These are phyloP conservation scores for Mus pahari DNA, from an alignment of 2,113 vertebrate genomes.

Conservation along the genomic window DNA sequence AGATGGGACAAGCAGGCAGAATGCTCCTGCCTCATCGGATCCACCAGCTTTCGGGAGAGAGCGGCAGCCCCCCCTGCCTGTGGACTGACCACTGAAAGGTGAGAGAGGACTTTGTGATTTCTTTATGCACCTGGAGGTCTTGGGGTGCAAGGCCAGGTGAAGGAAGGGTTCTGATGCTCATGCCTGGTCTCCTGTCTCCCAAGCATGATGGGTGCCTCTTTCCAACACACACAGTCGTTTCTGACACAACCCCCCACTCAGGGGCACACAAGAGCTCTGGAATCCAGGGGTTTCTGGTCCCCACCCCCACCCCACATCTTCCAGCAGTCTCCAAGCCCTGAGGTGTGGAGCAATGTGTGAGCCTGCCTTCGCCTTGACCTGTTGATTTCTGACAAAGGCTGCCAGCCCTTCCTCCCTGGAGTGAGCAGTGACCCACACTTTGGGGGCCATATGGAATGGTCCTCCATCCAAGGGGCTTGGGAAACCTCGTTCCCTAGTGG, in stretches of 20 bases:
- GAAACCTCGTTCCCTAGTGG: constrained; percentile 69
- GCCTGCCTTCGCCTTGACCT: constrained; percentile 82
- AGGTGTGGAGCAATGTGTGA: constrained; percentile 74
- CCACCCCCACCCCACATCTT: constrained; percentile 4
- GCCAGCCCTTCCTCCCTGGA: constrained; percentile 78
- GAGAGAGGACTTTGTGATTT: constrained; percentile 87
- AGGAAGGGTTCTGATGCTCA: constrained; percentile 67
- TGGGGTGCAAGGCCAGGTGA: constrained; percentile 73
- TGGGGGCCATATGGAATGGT: constrained; percentile 45
- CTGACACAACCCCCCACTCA: constrained; percentile 75
- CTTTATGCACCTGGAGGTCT: constrained; percentile 80
- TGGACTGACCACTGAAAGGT: constrained; percentile 88
- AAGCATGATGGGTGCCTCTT: constrained; percentile 75
- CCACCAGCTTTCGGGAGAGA: constrained; percentile 82
- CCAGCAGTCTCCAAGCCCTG: constrained; percentile 77
- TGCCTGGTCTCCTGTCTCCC: constrained; percentile 70
- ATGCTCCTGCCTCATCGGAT: constrained; percentile 83
- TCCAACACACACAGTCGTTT: constrained; percentile 76
- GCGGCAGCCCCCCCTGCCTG: constrained; percentile 84
- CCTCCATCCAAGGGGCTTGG: constrained; percentile 70
- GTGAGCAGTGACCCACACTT: constrained; percentile 64
- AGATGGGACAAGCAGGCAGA: constrained; percentile 84
- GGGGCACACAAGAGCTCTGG: constrained; percentile 66
- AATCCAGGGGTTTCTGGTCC: constrained; percentile 41
- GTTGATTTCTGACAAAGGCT: constrained; percentile 80